Percentiles rank a stretch among this genome's conserved stretches.
phyloP scores from a whole-genome alignment of 1,140 invertebrate species.

The Neelides sp. region DNA sequence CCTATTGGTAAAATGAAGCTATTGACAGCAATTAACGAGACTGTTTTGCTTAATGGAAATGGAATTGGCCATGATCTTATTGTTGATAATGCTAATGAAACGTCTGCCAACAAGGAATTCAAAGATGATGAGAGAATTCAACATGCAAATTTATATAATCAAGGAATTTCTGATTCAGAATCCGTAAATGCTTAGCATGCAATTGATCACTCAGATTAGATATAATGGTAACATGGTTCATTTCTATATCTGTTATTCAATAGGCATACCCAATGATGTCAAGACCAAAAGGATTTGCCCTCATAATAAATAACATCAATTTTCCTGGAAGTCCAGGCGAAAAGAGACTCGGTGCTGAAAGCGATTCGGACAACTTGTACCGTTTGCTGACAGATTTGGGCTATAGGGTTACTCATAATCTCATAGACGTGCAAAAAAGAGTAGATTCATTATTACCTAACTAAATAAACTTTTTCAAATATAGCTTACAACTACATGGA shows the following conservation, averaged over 20 bases:
- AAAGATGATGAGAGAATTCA: neutral
- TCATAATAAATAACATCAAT: constrained; percentile 46
- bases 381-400: constrained; percentile 43
- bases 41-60: no score
- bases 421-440: constrained; percentile 38
- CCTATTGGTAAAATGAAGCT: no score
- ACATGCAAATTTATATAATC: neutral
- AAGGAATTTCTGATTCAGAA: neutral
- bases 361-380: constrained; percentile 41
- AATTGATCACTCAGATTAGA: neutral
- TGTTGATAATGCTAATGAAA: neutral
- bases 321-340: constrained; percentile 32
- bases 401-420: constrained; percentile 38
- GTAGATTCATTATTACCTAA: constrained; percentile 19
- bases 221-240: neutral
- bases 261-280: constrained; percentile 40
- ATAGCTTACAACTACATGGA: no score
- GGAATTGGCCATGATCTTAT: neutral
- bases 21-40: no score
- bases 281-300: constrained; percentile 42
- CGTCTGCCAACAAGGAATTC: neutral
- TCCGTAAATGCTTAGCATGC: neutral
- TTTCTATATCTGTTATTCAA: neutral
- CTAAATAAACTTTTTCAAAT: no score
- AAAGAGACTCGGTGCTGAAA: constrained; percentile 38